Base-by-base conservation (phyloP, 2,888 invertebrate genomes). In the Charanyca ferruginea region DNA sequence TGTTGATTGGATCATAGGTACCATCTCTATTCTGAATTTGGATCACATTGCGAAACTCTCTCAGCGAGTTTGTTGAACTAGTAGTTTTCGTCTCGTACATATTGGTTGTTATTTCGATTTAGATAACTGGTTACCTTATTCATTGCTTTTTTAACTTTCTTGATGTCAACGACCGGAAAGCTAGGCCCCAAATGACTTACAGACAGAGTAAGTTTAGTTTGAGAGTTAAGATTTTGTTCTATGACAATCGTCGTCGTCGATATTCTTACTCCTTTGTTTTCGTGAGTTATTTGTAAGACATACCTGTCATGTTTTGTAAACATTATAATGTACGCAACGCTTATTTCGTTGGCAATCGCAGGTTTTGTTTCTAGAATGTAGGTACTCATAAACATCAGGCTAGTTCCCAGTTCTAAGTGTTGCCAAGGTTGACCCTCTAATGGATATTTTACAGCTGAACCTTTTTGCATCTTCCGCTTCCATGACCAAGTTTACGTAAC, bases 1-100 rank as follows among this genome's bases (percentile, higher is more conserved):
- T 89, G 87, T 84, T 83, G 87, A 91, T 89, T 89, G 82, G 83
- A 86, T 81, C 83, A 83, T 83, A 68, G 72, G 69, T 41, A 84
- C 84, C 85, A 85, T 83, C 79, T 85, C 79, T 78, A 79, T 74
- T 79, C 84, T 83, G 84, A 84, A 85, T 88, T 85, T 80, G 81
- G 86, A 83, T 80, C 80, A 79, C 67, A 86, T 88, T 87, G 81
- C 83, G 81, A 87, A 87, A 88, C 76, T 73, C 62, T 66, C 64
- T 55, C 64, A 58, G 65, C 20, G 62, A 73, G 73, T 75, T 81
- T 73, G 49, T 79, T 75, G 79, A 69, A 81, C 78, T 73, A 55
- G 47, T 53, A 42, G 38, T 59, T 48, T 57, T 70, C 49, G 54
- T 20, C 25, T 47, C 7, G 47, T 58, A 55, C 45, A 23, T 71